Percentiles rank a stretch among this genome's conserved stretches.
Evolutionary conservation across 2,797 vertebrate genomes (phyloP).

Genomic region (Rallus crepitans): DNA sequence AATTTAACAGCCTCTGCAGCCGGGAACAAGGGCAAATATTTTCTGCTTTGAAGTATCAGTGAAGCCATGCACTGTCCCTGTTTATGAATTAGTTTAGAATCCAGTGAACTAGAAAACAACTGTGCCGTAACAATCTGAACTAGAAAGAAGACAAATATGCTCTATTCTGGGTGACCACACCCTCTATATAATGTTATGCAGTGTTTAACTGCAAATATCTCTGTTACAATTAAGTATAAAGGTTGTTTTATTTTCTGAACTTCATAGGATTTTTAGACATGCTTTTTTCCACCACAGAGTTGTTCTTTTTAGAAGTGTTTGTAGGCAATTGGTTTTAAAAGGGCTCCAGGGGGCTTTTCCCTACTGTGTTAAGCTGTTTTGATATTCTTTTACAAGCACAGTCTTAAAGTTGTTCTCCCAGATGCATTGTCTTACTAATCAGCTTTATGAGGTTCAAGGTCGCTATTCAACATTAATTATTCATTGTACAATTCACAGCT

Average conservation of each 20-base stretch:
- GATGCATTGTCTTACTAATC: constrained; percentile 72
- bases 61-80: not conserved
- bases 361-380: constrained; percentile 71
- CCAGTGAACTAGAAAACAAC: constrained; percentile 58
- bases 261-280: constrained; percentile 37
- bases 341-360: constrained; percentile 64
- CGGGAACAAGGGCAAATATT: not conserved
- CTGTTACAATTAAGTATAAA: constrained; percentile 17
- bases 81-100: constrained; percentile 40
- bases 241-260: constrained; percentile 42
- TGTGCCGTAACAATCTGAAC: constrained; percentile 28
- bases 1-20: not conserved
- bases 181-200: not conserved
- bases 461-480: constrained; percentile 61
- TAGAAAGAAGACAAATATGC: constrained; percentile 39
- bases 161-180: not conserved
- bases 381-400: constrained; percentile 70
- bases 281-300: not conserved
- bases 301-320: constrained; percentile 61
- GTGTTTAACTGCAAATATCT: constrained; percentile 40
- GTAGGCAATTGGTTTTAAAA: constrained; percentile 63
- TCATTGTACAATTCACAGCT: constrained; percentile 63
- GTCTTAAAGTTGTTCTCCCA: constrained; percentile 66
- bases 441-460: constrained; percentile 68
- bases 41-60: not conserved